Evolutionary conservation across 2,888 invertebrate species (phyloP).

Genomic region (Teinopalpus imperialis): DNA sequence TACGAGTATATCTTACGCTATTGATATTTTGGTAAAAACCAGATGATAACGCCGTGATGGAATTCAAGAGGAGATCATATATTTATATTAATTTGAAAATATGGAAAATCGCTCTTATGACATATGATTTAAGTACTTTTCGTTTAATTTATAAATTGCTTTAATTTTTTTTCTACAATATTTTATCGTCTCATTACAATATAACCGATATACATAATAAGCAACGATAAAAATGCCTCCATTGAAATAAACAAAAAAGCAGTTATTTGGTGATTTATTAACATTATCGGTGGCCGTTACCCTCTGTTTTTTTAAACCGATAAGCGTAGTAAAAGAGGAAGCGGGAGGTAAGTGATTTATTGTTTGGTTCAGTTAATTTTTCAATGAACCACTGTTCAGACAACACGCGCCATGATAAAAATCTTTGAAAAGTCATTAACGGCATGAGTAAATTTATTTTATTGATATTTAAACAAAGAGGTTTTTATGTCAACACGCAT

Average conservation of each 20-base stretch:
- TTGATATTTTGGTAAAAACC: no score
- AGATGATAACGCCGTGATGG: no score
- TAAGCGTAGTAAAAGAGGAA: constrained; percentile 65
- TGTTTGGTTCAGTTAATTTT: constrained; percentile 44
- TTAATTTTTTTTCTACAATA: no score
- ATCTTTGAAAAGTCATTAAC: constrained; percentile 33
- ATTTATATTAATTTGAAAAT: no score
- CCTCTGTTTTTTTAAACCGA: constrained; percentile 56
- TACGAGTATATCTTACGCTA: no score
- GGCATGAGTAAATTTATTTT: constrained; percentile 31
- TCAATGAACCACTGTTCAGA: constrained; percentile 47
- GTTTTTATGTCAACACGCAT: constrained; percentile 22
- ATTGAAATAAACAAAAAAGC: constrained; percentile 34
- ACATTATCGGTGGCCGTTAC: constrained; percentile 54
- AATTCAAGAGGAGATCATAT: no score
- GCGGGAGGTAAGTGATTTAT: constrained; percentile 47
- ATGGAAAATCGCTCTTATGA: no score
- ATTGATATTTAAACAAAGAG: constrained; percentile 28
- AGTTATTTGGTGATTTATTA: constrained; percentile 55
- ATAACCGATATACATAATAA: constrained; percentile 6
- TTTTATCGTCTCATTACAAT: constrained; percentile 6
- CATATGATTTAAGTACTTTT: no score
- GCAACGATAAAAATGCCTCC: constrained; percentile 13
- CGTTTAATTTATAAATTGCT: no score
- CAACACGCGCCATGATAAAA: constrained; percentile 29